These are phyloP conservation scores for Megaustenia siamemsis DNA, from an alignment of 2,888 invertebrate genomes.

Conservation along the genomic window DNA sequence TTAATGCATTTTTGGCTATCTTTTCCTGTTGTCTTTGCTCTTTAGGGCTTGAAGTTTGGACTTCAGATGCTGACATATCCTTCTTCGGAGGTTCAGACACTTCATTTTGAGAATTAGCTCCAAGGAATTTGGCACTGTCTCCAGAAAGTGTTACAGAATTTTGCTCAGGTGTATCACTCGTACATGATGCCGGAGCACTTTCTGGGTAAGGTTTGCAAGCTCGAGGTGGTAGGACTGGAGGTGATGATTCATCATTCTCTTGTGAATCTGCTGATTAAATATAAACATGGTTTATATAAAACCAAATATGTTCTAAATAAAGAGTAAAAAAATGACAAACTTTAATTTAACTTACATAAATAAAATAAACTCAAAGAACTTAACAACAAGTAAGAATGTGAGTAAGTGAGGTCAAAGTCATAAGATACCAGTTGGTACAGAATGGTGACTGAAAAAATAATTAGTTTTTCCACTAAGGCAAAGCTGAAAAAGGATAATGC, in stretches of 20 bases:
- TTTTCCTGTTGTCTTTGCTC: slow-evolving; percentile 24
- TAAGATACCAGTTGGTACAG: no score
- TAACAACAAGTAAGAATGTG: no score
- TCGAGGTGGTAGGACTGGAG: slow-evolving; percentile 64
- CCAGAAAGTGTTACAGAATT: not conserved
- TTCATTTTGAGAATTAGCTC: not conserved
- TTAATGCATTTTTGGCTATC: slow-evolving; percentile 23
- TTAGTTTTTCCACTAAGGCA: no score
- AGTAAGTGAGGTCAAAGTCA: no score
- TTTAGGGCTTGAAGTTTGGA: not conserved
- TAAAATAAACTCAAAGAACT: no score
- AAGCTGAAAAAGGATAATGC: no score
- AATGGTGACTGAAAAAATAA: no score
- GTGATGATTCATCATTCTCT: slow-evolving; percentile 56
- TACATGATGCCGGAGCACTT: not conserved
- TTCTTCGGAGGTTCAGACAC: not conserved
- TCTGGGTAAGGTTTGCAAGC: slow-evolving; percentile 7
- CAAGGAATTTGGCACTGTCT: not conserved
- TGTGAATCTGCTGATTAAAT: not conserved
- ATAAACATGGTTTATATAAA: no score
- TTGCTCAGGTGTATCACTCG: not conserved
- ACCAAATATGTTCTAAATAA: no score
- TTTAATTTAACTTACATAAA: no score
- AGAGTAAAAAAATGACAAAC: no score
- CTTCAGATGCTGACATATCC: not conserved